Evolutionary conservation across 2,113 vertebrate species (phyloP), one percentile per base, ranked within the genome.

Genomic region (Cavia aperea): DNA sequence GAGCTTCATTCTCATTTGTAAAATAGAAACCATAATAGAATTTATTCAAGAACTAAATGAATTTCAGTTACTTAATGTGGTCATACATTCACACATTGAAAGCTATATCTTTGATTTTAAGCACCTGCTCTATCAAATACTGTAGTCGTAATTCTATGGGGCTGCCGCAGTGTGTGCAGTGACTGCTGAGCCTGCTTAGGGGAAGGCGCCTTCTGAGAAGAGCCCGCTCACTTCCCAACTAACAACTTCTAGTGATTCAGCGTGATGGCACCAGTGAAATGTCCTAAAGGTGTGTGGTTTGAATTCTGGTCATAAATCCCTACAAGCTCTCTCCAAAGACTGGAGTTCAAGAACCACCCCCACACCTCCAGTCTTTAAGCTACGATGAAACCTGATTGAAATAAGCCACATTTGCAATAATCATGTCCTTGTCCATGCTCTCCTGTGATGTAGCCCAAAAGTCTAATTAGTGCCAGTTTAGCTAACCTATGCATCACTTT

Each of bases 401-500:
- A n/a, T 24, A 58, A 68, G 81, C 18, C 1, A 9, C 39, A 62
- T 49, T n/a, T 16, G 24, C n/a, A 82, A 21, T 66, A 72, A 90
- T 43, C 14, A 5, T 8, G 39, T 29, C 68, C 49, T 83, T 68
- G 68, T 79, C 51, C 49, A 18, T 21, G 60, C 43, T 7, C 6
- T 78, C 51, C 66, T 79, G 29, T 70, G 56, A 58, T 63, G 86
- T 82, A 24, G 5, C 62, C 73, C 26, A 5, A 23, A 75, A 83
- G 93, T 70, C 75, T 84, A 90, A 90, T 94, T 94, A 90, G 24
- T 84, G 82, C 86, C 96, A 93, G 36, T 63, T 79, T 90, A 91
- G 77, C 39, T 36, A 86, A 33, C 63, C 39, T 66, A 88, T 93
- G 92, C 29, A 93, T 96, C 90, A 92, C 88, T 93, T 94, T 92